Evolutionary conservation across 2,797 vertebrate genomes (phyloP).

Genomic region (Rallus crepitans): DNA sequence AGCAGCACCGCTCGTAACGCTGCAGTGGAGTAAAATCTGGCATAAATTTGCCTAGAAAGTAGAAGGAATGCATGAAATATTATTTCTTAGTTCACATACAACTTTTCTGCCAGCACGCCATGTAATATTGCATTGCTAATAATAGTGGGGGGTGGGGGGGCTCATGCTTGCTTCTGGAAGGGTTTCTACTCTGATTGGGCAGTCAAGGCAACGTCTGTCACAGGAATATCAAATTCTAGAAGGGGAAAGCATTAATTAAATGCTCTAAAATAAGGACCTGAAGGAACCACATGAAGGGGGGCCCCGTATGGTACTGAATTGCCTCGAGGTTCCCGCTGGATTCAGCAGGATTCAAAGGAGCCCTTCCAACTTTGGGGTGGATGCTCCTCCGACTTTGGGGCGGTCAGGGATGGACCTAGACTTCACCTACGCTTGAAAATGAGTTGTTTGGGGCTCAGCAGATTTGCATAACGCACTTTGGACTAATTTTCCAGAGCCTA

Average conservation of each 20-base stretch:
- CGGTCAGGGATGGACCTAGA: neutral
- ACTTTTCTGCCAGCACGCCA: neutral
- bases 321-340: neutral
- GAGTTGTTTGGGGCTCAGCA: neutral
- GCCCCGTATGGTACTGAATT: rapidly evolving
- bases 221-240: neutral
- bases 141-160: neutral
- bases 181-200: neutral
- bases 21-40: constrained; percentile 56
- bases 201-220: neutral
- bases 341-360: neutral
- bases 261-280: neutral
- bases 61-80: constrained; percentile 63
- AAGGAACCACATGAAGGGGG: neutral
- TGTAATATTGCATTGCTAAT: neutral
- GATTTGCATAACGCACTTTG: neutral
- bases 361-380: neutral
- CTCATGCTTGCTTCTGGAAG: constrained; percentile 17
- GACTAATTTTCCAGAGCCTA: constrained; percentile 28
- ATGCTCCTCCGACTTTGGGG: neutral
- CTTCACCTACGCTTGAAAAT: neutral
- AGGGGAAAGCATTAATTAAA: neutral
- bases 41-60: constrained; percentile 62
- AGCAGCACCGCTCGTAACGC: neutral
- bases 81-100: constrained; percentile 44